Evolutionary conservation across 2,113 vertebrate genomes (phyloP), one percentile per base, ranked within the genome.

Genomic region (Taurulus bubalis): DNA sequence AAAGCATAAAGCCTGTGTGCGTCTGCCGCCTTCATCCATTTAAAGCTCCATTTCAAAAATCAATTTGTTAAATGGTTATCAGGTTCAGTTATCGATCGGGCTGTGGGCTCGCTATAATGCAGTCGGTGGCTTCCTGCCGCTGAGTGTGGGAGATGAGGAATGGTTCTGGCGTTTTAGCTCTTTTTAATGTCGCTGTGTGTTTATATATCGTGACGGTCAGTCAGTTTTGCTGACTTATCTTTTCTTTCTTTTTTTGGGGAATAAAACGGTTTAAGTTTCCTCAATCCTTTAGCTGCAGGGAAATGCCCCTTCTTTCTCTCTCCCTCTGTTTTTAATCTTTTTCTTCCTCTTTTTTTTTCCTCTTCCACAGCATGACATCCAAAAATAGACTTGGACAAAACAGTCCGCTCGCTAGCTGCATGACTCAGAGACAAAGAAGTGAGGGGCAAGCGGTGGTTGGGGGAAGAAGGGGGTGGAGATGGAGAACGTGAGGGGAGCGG

Each of bases 311-410:
- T 45, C 69, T 67, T 74, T 80, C 72, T 68, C 51, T 20, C 55
- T 49, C 34, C 55, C 28, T 80, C 36, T 88, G 85, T 90, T 91
- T 90, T 87, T 91, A 84, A 90, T 90, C 89, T 87, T 91, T 82
- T 42, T 42, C 1, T 42, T 42, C 8, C 11, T 40, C 38, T 40
- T 40, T 9, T 9, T 18, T 47, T 47, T 7, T 47, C 45, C 45
- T 84, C 78, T 62, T 85, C 82, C 77, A 70, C 80, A 58, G 82
- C 88, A 82, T 87, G 85, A 85, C 85, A 80, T 90, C 88, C 88
- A 83, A 75, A 94, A 94, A 93, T 93, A 93, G 92, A 92, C 80
- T 73, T 86, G 88, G 86, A 88, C 84, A 84, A 89, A 91, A 90
- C 87, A 62, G 84, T 82, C 85, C 83, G 88, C 86, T 91, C 28